phyloP scores from a whole-genome alignment of 1,140 invertebrate genomes.

The Penaeus vannamei region DNA sequence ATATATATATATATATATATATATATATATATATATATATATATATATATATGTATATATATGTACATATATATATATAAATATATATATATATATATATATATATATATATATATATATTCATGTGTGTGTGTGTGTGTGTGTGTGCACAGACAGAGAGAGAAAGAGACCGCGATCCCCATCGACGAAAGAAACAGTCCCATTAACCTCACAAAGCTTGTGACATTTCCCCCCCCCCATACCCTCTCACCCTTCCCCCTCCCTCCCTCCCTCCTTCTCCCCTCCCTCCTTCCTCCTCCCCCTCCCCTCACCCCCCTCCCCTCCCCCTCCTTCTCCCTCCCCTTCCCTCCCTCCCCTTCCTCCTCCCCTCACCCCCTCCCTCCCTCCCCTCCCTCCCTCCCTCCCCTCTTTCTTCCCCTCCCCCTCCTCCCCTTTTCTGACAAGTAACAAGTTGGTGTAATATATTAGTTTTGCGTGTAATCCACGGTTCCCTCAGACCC shows the following conservation, averaged over 20 bases:
- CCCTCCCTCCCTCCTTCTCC: neutral
- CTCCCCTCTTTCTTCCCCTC: neutral
- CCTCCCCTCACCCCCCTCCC: neutral
- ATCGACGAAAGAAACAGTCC: no score
- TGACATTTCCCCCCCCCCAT: neutral
- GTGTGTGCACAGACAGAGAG: no score
- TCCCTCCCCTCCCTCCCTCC: neutral
- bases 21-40: no score
- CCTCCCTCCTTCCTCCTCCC: neutral
- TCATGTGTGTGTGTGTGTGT: no score
- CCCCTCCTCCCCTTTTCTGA: neutral
- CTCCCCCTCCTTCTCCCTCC: neutral
- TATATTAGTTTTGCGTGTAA: slow-evolving; percentile 57
- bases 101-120: no score
- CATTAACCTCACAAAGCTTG: no score
- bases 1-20: no score
- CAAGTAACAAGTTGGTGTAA: slow-evolving; percentile 43
- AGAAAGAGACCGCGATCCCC: no score
- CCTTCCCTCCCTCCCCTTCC: neutral
- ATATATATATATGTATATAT: no score
- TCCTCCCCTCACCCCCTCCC: neutral
- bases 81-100: no score
- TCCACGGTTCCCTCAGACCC: slow-evolving; percentile 6
- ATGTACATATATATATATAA: no score
- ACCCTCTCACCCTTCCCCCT: neutral